phyloP scores from a whole-genome alignment of 2,888 invertebrate genomes.

The Hylaea fasciaria region DNA sequence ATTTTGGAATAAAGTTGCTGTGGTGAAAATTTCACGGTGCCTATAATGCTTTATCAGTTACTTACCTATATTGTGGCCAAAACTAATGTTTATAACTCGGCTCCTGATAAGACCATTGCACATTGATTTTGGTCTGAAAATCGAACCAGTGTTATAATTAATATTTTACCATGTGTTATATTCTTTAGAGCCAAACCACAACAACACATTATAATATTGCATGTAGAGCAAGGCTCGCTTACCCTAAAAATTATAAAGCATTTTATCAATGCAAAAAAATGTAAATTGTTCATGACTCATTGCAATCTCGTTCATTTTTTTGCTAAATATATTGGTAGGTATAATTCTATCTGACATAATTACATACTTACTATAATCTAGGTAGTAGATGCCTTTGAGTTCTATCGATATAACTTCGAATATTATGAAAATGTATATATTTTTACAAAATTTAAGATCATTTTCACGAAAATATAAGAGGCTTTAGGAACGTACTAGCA shows the following conservation, averaged over 20 bases:
- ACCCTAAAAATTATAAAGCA: background rate
- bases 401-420: too few species aligned
- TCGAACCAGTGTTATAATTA: slow-evolving; percentile 4
- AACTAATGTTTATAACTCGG: slow-evolving; percentile 58
- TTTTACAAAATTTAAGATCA: too few species aligned
- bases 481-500: too few species aligned
- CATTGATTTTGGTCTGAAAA: slow-evolving; percentile 20
- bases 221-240: background rate
- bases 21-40: slow-evolving; percentile 28
- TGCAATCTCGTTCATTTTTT: background rate
- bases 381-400: too few species aligned
- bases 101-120: slow-evolving; percentile 54
- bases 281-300: background rate
- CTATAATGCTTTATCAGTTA: slow-evolving; percentile 62
- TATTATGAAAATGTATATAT: too few species aligned
- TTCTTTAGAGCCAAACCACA: background rate
- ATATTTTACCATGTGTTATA: background rate
- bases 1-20: background rate
- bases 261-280: background rate
- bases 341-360: background rate
- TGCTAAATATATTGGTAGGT: too few species aligned
- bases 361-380: too few species aligned
- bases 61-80: slow-evolving; percentile 53
- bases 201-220: background rate
- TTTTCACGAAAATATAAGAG: too few species aligned